Percentiles rank a stretch among this genome's conserved stretches.
Conservation (phyloP, 1,140 invertebrate genomes). For the Trichonephila inaurata region DNA sequence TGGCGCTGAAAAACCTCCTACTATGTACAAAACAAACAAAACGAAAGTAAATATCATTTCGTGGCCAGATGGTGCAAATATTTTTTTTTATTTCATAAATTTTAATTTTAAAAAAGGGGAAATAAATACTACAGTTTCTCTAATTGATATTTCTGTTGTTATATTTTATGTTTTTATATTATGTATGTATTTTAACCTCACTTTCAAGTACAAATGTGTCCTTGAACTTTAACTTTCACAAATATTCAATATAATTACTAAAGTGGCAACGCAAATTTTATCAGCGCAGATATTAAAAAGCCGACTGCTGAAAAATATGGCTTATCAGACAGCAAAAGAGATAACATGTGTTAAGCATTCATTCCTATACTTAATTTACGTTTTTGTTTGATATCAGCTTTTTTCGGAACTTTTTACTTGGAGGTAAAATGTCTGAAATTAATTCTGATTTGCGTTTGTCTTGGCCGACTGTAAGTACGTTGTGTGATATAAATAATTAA, state of each 20-base stretch:
- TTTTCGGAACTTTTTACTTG: neutral
- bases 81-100: neutral
- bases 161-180: neutral
- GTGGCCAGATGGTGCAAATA: neutral
- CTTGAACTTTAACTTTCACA: neutral
- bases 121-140: no score
- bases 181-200: neutral
- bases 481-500: no score
- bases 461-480: neutral
- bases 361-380: neutral
- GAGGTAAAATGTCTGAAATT: neutral
- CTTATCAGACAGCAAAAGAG: neutral
- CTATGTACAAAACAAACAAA: neutral
- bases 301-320: neutral
- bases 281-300: constrained; percentile 15
- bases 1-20: neutral
- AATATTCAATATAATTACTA: no score
- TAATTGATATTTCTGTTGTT: neutral
- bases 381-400: neutral
- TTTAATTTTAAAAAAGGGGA: no score
- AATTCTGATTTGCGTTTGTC: neutral
- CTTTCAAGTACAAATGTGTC: neutral
- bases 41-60: neutral
- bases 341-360: neutral
- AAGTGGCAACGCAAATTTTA: neutral